Conservation (phyloP, 2,113 vertebrate genomes). For the Ptilorrhoa leucosticta region DNA sequence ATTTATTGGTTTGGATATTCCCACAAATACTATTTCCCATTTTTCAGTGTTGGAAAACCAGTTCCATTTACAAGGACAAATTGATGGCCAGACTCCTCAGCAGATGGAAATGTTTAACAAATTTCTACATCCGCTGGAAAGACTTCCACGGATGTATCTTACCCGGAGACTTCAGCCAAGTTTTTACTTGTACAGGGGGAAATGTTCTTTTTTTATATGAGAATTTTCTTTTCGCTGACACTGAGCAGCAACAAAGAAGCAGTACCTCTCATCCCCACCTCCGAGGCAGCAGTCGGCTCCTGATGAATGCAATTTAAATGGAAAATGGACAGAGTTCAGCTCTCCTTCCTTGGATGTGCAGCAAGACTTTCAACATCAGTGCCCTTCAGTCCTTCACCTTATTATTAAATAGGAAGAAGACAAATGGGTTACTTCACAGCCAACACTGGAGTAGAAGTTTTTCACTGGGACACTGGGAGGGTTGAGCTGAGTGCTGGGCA, state of each 20-base stretch:
- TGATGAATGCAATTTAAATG: background rate
- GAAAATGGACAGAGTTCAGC: background rate
- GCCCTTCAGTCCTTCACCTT: background rate
- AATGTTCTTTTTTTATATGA: background rate
- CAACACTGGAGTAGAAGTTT: background rate
- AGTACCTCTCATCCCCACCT: background rate
- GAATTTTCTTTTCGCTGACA: background rate
- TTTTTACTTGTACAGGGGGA: background rate
- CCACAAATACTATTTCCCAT: background rate
- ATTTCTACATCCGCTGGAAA: background rate
- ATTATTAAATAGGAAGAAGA: background rate
- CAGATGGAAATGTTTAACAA: background rate
- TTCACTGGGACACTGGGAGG: background rate
- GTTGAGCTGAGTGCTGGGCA: background rate
- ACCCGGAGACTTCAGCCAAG: background rate
- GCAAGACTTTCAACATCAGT: background rate
- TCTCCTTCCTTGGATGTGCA: background rate
- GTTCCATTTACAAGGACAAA: background rate
- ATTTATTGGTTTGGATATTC: background rate
- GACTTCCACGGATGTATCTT: background rate
- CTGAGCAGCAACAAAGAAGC: background rate
- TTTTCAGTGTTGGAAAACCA: background rate
- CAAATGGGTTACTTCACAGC: background rate
- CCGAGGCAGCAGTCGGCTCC: rapidly evolving
- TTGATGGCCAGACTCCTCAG: background rate